A percentile compares a stretch with the other conserved stretches of the same genome.
phyloP scores from a whole-genome alignment of 2,113 vertebrate species.

The Boleophthalmus pectinirostris region DNA sequence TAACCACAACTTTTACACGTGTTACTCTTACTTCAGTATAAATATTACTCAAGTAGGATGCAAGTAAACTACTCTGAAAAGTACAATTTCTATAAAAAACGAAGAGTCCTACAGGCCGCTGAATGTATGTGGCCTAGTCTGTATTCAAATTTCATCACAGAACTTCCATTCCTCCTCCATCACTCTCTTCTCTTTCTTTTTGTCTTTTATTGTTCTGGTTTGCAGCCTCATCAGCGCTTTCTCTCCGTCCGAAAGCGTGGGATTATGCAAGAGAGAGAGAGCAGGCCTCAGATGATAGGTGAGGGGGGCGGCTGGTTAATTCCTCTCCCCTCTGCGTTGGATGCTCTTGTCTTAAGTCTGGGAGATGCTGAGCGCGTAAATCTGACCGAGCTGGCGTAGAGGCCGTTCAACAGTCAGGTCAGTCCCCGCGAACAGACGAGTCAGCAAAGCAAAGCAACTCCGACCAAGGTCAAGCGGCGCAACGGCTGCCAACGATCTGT shows the following conservation, averaged over 20 bases:
- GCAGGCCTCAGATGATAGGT: conserved; percentile 69
- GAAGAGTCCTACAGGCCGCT: too few species aligned
- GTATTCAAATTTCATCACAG: conserved; percentile 33
- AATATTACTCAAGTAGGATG: too few species aligned
- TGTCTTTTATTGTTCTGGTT: conserved; percentile 60
- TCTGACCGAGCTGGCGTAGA: conserved; percentile 60
- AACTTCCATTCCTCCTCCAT: conserved; percentile 35
- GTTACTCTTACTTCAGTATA: too few species aligned
- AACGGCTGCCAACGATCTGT: too few species aligned
- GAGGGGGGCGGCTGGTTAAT: conserved; percentile 31
- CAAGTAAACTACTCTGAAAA: too few species aligned
- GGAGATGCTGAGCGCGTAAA: conserved; percentile 67
- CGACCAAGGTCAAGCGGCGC: conserved; percentile 56
- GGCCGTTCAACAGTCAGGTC: conserved; percentile 58
- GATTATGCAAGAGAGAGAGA: conserved; percentile 69
- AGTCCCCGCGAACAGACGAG: conserved; percentile 47
- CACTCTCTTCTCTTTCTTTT: conserved; percentile 28
- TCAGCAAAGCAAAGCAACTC: conserved; percentile 52
- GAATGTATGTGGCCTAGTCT: too few species aligned
- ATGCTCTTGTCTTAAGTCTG: conserved; percentile 67
- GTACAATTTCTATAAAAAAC: too few species aligned
- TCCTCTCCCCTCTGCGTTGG: conserved; percentile 15
- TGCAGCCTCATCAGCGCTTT: conserved; percentile 66
- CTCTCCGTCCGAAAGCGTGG: conserved; percentile 57
- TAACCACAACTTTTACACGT: too few species aligned